Conservation (phyloP, 2,113 vertebrate species). For the Meles meles region DNA sequence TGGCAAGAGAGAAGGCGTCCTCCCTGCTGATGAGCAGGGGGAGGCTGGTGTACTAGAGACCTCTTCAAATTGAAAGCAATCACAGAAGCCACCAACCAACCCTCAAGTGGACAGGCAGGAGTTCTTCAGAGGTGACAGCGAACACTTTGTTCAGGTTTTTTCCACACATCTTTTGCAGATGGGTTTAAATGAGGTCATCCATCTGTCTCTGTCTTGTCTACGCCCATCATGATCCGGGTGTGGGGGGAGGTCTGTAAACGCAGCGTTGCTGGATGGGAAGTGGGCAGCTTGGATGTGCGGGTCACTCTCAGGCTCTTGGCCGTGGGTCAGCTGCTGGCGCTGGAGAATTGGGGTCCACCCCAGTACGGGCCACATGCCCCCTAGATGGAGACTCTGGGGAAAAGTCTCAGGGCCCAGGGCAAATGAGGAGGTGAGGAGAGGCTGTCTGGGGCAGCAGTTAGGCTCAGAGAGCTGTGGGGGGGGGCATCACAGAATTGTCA, state of each 20-base stretch:
- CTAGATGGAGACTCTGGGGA: background rate
- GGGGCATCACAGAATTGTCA: background rate
- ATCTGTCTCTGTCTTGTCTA: background rate
- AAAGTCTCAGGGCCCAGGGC: background rate
- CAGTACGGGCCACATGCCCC: background rate
- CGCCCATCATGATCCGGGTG: background rate
- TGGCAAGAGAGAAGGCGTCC: background rate
- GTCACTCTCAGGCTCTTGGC: background rate
- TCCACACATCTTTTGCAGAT: background rate
- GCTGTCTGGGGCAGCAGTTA: background rate
- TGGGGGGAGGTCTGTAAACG: too few species aligned
- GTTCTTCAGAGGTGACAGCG: background rate
- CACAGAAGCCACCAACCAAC: background rate
- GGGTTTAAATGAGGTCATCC: background rate
- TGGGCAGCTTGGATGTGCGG: background rate
- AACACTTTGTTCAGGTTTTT: background rate
- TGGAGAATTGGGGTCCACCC: background rate
- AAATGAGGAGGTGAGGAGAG: background rate
- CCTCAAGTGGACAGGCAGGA: background rate
- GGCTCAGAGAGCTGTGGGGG: background rate
- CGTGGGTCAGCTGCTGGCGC: background rate
- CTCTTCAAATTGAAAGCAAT: background rate
- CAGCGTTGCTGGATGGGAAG: background rate
- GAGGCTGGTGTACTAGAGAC: background rate
- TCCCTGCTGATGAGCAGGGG: background rate